Base-by-base conservation (phyloP, 2,888 invertebrate genomes). In the Vandiemenella viatica region DNA sequence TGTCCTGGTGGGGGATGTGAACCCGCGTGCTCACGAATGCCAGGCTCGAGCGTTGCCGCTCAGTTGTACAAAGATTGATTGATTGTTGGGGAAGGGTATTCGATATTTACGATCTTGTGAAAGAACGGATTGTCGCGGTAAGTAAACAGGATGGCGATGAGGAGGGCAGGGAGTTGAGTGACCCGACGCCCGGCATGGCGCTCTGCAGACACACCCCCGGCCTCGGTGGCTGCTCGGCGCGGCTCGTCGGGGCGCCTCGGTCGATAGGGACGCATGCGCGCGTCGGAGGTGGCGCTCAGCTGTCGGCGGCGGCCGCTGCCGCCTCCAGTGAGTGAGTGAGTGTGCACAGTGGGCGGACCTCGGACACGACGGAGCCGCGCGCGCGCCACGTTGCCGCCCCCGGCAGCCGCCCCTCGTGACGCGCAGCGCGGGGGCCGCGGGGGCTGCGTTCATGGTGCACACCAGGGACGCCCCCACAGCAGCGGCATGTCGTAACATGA, bases 401-500 rank as follows among this genome's bases (percentile, higher is more conserved):
- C 19, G 10, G 42, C 42, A 18, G 42, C 42, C 8, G n/a, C 42
- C n/a, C 19, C 10, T 8, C 13, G 38, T 10, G 7, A 17, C 5
- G 16, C n/a, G 13, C 8, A 8, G 38, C 44, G 45, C 49, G 43
- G 50, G 50, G 49, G 51, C 50, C 49, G 52, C 49, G 52, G 53
- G 53, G 50, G 55, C 55, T 55, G 55, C 51, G 53, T 61, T 58
- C 55, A 62, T 61, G 62, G 63, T 63, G 59, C 61, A 63, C 57
- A 59, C 60, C 54, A 69, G 68, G 59, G 66, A 65, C 55, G 16
- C n/a, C n/a, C n/a, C n/a, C n/a, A n/a, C n/a, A n/a, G n/a, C 50
- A 37, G 50, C 48, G 37, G 41, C 71, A 76, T 77, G 77, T 67
- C 75, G 75, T 71, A 77, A 70, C 70, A 82, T 81, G 78, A 82